Evolutionary conservation across 2,888 invertebrate species (phyloP), one percentile per base, ranked within the genome.

Genomic region (Halictus quadricinctus): DNA sequence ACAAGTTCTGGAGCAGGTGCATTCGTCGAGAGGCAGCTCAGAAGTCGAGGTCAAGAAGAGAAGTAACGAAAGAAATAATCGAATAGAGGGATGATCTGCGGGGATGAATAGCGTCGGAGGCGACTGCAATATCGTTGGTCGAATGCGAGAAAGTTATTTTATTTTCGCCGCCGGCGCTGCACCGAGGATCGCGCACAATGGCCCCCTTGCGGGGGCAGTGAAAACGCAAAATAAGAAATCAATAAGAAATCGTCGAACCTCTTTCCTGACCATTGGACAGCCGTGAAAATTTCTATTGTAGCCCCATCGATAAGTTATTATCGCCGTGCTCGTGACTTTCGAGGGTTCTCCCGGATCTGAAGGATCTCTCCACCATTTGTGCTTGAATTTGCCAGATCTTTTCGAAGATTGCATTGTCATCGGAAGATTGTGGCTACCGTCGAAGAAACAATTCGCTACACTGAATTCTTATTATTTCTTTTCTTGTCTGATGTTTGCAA

Each of bases 151-250:
- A 80, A 79, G 72, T 79, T 74, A 87, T 81, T 87, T 87, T 87
- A 88, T 88, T 85, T 73, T 83, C 84, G 41, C 66, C 76, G 18
- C 50, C 18, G 18, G 7, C 18, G 18, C 50, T 72, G 66, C 77
- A 41, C 70, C 72, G 29, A 69, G 77, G 81, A 80, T 85, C 88
- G 81, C 83, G 86, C 86, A 90, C 87, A 90, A 88, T 90, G 80
- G 84, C n/a, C 76, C 80, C 80, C 87, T 87, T 81, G 10, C 80
- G 72, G 85, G 80, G 80, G 86, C 88, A 83, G 60, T 83, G 86
- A 80, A 87, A 90, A 84, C 90, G 90, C 90, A 87, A 92, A 91
- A 92, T 92, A 92, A 88, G 89, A 91, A 92, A 92, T 92, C 91
- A 89, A 91, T 90, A 89, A 81, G 75, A 66, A 85, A 83, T 79